phyloP scores from a whole-genome alignment of 2,888 invertebrate genomes.

The Boloria selene region DNA sequence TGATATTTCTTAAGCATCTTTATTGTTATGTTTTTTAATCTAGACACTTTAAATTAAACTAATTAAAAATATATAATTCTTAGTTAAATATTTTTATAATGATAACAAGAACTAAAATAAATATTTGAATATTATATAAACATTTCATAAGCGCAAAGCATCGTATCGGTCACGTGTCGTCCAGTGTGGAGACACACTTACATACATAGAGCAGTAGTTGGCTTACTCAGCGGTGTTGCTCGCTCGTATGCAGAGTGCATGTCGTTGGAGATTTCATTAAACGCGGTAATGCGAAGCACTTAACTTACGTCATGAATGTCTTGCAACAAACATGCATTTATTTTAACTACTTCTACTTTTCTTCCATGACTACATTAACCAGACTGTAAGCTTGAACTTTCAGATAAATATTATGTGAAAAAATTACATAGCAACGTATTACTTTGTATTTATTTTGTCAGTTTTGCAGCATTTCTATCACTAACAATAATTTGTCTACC shows the following conservation, averaged over 20 bases:
- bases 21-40: too few species aligned
- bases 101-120: too few species aligned
- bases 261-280: slow-evolving; percentile 11
- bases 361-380: not conserved
- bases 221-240: slow-evolving; percentile 5
- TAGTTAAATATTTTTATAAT: too few species aligned
- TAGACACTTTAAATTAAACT: too few species aligned
- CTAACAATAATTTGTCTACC: not conserved
- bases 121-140: not conserved
- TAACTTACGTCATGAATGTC: not conserved
- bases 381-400: too few species aligned
- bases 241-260: slow-evolving; percentile 1
- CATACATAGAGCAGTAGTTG: not conserved
- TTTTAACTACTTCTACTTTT: not conserved
- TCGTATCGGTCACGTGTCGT: not conserved
- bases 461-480: not conserved
- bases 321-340: slow-evolving; percentile 6
- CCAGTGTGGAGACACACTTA: not conserved
- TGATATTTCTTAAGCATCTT: too few species aligned
- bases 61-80: too few species aligned
- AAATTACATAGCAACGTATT: too few species aligned
- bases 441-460: too few species aligned
- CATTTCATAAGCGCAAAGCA: not conserved
- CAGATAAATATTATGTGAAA: too few species aligned
- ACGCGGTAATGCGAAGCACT: not conserved